Evolutionary conservation across 2,797 vertebrate genomes (phyloP).

Genomic region (Carcharodon carcharias): DNA sequence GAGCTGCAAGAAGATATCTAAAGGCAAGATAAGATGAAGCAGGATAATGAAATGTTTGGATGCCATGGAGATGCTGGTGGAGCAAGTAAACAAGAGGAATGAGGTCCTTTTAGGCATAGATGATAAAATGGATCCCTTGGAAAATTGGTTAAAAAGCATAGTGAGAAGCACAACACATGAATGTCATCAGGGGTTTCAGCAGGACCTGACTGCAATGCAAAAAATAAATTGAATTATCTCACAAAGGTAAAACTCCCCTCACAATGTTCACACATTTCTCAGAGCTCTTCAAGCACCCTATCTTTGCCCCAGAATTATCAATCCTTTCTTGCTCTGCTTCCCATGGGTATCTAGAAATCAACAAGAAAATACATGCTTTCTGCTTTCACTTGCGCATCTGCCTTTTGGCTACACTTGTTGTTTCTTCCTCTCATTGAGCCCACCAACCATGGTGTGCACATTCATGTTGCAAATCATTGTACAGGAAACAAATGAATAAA

Average conservation of each 20-base stretch:
- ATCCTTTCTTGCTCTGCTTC: background rate
- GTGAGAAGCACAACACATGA: background rate
- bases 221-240: background rate
- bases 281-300: background rate
- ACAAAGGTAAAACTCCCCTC: background rate
- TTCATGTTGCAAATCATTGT: background rate
- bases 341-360: background rate
- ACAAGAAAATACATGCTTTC: background rate
- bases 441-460: background rate
- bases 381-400: background rate
- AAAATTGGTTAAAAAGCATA: background rate
- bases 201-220: background rate
- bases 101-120: background rate
- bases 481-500: background rate
- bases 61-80: background rate
- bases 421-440: background rate
- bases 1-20: background rate
- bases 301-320: background rate
- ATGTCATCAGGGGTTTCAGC: background rate
- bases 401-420: background rate
- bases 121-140: background rate
- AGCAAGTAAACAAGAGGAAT: background rate
- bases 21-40: background rate
- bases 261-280: background rate
- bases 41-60: background rate